Evolutionary conservation across 2,113 vertebrate species (phyloP).

Genomic region (Tachuris rubrigastra): DNA sequence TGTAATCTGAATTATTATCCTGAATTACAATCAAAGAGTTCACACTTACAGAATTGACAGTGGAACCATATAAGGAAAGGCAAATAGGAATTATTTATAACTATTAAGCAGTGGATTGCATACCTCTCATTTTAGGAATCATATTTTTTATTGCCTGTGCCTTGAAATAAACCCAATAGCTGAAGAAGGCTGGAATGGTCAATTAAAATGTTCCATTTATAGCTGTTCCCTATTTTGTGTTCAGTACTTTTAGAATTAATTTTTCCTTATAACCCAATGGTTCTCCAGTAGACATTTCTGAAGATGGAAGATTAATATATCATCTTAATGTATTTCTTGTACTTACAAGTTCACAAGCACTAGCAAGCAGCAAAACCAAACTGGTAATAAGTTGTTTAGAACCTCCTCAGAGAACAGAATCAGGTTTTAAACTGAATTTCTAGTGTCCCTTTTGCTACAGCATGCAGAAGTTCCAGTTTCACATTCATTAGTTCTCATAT

Average conservation of each 20-base stretch:
- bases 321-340: background rate
- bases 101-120: background rate
- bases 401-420: background rate
- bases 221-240: background rate
- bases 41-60: background rate
- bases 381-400: background rate
- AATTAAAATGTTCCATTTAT: background rate
- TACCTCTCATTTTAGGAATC: background rate
- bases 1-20: background rate
- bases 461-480: background rate
- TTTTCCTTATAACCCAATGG: background rate
- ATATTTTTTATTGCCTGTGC: background rate
- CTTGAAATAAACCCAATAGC: background rate
- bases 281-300: background rate
- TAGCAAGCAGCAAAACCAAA: background rate
- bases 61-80: background rate
- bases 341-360: background rate
- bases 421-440: background rate
- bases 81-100: background rate
- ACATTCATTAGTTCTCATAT: rapidly evolving
- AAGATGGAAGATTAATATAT: background rate
- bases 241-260: background rate
- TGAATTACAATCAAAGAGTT: background rate
- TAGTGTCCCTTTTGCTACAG: background rate
- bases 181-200: background rate